Evolutionary conservation across 2,888 invertebrate genomes (phyloP).

Genomic region (Atrina japonica): DNA sequence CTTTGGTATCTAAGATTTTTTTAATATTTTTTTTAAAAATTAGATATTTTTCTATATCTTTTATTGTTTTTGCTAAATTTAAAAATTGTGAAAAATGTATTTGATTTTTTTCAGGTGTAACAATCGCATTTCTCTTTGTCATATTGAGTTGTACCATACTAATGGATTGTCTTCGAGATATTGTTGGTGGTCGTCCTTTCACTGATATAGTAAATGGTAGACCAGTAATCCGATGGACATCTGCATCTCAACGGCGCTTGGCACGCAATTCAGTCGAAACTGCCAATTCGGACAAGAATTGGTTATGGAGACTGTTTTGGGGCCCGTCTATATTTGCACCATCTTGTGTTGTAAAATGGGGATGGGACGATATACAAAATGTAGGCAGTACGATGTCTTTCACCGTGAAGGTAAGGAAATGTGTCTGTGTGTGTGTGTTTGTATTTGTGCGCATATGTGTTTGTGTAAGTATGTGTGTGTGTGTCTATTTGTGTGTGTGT

Average conservation of each 20-base stretch:
- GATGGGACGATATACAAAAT: constrained; percentile 93
- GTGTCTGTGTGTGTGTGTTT: not conserved
- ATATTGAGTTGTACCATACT: constrained; percentile 17
- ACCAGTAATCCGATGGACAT: not conserved
- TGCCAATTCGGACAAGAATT: constrained; percentile 30
- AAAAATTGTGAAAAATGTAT: no score
- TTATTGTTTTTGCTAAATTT: no score
- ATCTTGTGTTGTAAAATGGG: constrained; percentile 92
- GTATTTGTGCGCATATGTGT: not conserved
- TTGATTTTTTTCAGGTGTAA: constrained; percentile 17
- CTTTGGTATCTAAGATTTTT: no score
- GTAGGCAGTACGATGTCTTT: constrained; percentile 96
- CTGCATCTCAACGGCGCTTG: no score
- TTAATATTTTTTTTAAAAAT: no score
- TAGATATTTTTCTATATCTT: no score
- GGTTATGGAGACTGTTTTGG: constrained; percentile 38
- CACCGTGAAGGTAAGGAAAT: constrained; percentile 86
- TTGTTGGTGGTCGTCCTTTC: not conserved
- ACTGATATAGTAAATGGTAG: no score
- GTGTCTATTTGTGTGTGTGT: not conserved
- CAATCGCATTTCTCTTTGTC: constrained; percentile 1
- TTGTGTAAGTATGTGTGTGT: not conserved
- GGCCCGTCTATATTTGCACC: constrained; percentile 84
- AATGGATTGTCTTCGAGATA: constrained; percentile 25
- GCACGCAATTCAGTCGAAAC: not conserved